Percentiles rank a stretch among this genome's conserved stretches.
Evolutionary conservation across 2,888 invertebrate species (phyloP).

Genomic region (Melolontha melolontha): DNA sequence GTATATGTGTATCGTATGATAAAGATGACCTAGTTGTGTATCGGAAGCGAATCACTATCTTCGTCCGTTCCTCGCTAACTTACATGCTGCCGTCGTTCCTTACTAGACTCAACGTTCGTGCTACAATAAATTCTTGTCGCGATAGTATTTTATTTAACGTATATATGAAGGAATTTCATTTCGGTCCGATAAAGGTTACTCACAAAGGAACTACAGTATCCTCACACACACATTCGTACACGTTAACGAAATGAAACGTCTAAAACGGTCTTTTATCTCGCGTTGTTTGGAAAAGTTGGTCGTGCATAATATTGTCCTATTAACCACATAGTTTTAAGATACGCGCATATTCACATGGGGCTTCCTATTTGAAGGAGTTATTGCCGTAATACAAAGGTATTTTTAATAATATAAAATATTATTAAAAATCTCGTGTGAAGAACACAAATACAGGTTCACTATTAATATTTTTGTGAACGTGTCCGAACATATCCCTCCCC

Average conservation of each 20-base stretch:
- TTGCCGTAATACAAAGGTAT: no score
- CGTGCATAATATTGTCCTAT: no score
- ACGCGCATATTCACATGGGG: no score
- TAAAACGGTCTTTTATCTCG: neutral
- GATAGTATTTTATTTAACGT: constrained; percentile 20
- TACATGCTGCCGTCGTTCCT: neutral
- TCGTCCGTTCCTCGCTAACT: neutral
- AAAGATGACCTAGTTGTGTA: constrained; percentile 20
- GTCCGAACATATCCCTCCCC: no score
- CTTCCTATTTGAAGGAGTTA: no score
- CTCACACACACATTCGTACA: neutral
- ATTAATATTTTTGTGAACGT: no score
- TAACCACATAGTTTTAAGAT: no score
- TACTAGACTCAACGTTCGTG: constrained; percentile 12
- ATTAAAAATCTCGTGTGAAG: no score
- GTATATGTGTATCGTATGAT: constrained; percentile 4
- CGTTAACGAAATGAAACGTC: constrained; percentile 16
- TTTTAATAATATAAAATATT: no score
- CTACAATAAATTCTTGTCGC: constrained; percentile 19
- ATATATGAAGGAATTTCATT: constrained; percentile 25
- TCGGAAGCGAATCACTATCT: neutral
- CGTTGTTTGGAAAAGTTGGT: no score
- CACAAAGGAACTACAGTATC: constrained; percentile 7
- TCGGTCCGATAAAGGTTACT: constrained; percentile 11
- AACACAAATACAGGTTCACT: no score